These are phyloP conservation scores for Neomonachus schauinslandi DNA, from an alignment of 2,113 vertebrate species.

Conservation along the genomic window DNA sequence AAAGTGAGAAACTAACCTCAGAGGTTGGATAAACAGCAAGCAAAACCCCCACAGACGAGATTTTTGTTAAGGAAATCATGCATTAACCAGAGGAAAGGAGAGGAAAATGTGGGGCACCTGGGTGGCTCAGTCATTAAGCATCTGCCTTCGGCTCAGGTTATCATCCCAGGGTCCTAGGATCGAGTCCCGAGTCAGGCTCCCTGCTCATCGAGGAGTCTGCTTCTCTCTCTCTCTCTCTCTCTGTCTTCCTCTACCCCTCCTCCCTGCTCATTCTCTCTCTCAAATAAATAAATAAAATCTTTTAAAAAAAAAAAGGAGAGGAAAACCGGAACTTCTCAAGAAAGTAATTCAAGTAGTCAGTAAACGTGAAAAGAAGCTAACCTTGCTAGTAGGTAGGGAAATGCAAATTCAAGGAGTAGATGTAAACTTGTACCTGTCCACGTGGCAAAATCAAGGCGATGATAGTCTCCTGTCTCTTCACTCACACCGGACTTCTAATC, in stretches of 20 bases:
- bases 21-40: not conserved
- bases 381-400: not conserved
- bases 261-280: too few relatives aligned
- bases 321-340: not conserved
- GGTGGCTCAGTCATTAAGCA: too few relatives aligned
- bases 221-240: too few relatives aligned
- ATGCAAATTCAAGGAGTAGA: not conserved
- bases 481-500: not conserved
- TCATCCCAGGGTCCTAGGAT: too few relatives aligned
- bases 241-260: too few relatives aligned
- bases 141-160: too few relatives aligned
- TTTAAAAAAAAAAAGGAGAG: too few relatives aligned
- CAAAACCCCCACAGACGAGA: not conserved
- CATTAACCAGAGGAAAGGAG: not conserved
- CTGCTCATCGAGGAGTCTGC: too few relatives aligned
- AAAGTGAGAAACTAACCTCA: conserved; percentile 26
- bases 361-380: not conserved
- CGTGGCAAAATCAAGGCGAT: not conserved
- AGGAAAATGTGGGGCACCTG: not conserved
- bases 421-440: not conserved
- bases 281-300: too few relatives aligned
- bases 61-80: not conserved
- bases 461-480: not conserved
- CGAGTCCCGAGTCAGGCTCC: too few relatives aligned
- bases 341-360: not conserved